Evolutionary conservation across 2,113 vertebrate genomes (phyloP).

Genomic region (Martes martes): DNA sequence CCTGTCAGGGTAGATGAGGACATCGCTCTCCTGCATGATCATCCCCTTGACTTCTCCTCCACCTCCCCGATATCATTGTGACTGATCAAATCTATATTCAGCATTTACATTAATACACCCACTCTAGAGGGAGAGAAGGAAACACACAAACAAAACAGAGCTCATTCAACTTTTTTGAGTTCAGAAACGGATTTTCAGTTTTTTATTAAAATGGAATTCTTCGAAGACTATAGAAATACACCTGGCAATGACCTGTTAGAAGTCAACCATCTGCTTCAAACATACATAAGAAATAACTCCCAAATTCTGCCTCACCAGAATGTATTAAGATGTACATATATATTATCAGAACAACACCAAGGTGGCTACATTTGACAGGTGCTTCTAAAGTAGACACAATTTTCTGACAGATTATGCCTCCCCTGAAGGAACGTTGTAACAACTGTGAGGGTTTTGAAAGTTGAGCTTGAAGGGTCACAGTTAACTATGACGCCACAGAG

Average conservation of each 20-base stretch:
- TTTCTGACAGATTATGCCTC: constrained; percentile 54
- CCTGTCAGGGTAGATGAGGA: background rate
- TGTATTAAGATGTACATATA: constrained; percentile 40
- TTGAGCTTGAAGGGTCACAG: background rate
- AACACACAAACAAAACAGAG: background rate
- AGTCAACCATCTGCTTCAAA: constrained; percentile 61
- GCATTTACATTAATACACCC: background rate
- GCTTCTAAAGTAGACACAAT: constrained; percentile 57
- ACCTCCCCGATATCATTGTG: background rate
- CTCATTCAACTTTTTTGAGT: constrained; percentile 8
- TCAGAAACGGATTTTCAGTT: constrained; percentile 56
- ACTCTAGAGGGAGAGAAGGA: background rate
- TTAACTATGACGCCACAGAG: constrained; percentile 39
- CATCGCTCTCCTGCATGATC: background rate
- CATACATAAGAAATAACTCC: constrained; percentile 53
- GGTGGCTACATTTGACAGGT: constrained; percentile 48
- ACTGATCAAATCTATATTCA: background rate
- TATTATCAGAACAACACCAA: background rate
- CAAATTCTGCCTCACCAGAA: constrained; percentile 53
- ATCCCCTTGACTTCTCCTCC: background rate
- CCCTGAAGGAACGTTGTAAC: constrained; percentile 63
- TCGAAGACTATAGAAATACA: constrained; percentile 76
- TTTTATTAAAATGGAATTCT: constrained; percentile 82
- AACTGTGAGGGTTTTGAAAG: background rate
- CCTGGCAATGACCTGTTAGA: constrained; percentile 44